phyloP scores from a whole-genome alignment of 2,797 vertebrate genomes.

The Carapus acus region DNA sequence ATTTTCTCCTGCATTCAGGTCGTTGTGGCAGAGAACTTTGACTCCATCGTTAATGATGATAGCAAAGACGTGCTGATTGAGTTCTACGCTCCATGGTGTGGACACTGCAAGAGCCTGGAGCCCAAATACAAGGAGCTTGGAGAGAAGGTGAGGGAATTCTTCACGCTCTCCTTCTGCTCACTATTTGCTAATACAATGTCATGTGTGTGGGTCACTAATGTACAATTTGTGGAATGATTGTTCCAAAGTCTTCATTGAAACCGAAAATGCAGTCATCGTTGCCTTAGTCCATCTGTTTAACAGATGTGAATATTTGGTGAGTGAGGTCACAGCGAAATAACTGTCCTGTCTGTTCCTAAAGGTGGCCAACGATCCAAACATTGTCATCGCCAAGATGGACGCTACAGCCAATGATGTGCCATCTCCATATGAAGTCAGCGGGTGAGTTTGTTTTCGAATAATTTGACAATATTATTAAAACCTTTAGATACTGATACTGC shows the following conservation, averaged over 20 bases:
- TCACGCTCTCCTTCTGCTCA: not conserved
- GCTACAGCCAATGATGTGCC: slow-evolving; percentile 98
- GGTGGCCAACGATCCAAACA: slow-evolving; percentile 83
- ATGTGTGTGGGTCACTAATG: no score
- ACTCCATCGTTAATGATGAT: slow-evolving; percentile 85
- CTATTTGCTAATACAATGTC: no score
- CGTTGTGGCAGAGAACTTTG: slow-evolving; percentile 76
- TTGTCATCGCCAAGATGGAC: slow-evolving; percentile 97
- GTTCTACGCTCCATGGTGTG: slow-evolving; percentile 98
- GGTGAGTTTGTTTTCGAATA: slow-evolving; percentile 78
- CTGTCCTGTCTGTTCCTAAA: slow-evolving; percentile 39
- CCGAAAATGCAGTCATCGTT: no score
- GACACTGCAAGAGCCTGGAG: slow-evolving; percentile 97
- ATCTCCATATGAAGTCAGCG: slow-evolving; percentile 91
- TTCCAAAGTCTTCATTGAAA: no score
- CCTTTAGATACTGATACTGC: no score
- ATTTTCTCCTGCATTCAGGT: slow-evolving; percentile 51
- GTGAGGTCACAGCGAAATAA: not conserved
- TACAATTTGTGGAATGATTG: no score
- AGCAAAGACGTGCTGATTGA: slow-evolving; percentile 95
- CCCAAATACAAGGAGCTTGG: slow-evolving; percentile 94
- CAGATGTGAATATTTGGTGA: not conserved
- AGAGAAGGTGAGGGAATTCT: slow-evolving; percentile 80
- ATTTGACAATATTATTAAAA: no score
- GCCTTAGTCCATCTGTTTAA: no score